These are phyloP conservation scores for Fulica atra DNA, from an alignment of 2,113 vertebrate genomes.

Conservation along the genomic window DNA sequence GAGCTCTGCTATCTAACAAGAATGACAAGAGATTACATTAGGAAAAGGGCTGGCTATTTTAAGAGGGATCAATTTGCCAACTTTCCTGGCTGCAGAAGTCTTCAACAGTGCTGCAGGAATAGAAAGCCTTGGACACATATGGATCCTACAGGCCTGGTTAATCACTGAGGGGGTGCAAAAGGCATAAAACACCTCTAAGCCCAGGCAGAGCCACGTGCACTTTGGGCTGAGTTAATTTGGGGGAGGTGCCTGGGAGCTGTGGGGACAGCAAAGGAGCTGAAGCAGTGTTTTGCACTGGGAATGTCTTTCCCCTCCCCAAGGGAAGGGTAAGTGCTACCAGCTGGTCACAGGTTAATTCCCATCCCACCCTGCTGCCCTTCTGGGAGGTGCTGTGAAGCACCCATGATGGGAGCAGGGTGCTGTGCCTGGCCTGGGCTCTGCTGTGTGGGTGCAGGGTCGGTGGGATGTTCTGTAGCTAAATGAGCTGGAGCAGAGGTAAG, in stretches of 20 bases:
- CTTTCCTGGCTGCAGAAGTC: background rate
- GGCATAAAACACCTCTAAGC: background rate
- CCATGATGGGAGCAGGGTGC: background rate
- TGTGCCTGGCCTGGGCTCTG: background rate
- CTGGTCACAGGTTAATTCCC: background rate
- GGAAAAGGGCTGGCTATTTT: background rate
- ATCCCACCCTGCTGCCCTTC: background rate
- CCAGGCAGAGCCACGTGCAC: background rate
- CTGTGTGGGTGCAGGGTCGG: rapidly evolving
- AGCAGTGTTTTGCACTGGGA: background rate
- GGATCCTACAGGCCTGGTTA: rapidly evolving
- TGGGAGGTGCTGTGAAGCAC: background rate
- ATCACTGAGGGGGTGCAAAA: background rate
- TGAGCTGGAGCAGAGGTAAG: background rate
- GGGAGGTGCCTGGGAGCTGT: background rate
- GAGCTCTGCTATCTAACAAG: background rate
- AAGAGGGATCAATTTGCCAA: background rate
- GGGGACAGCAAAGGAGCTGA: background rate
- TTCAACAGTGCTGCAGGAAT: background rate
- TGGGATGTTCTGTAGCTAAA: background rate
- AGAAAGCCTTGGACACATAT: rapidly evolving
- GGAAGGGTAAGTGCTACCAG: background rate
- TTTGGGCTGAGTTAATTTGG: background rate
- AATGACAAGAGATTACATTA: background rate
- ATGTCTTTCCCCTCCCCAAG: background rate